Percentiles rank a stretch among this genome's conserved stretches.
phyloP scores from a whole-genome alignment of 2,888 invertebrate species.

The Clivina fossor region DNA sequence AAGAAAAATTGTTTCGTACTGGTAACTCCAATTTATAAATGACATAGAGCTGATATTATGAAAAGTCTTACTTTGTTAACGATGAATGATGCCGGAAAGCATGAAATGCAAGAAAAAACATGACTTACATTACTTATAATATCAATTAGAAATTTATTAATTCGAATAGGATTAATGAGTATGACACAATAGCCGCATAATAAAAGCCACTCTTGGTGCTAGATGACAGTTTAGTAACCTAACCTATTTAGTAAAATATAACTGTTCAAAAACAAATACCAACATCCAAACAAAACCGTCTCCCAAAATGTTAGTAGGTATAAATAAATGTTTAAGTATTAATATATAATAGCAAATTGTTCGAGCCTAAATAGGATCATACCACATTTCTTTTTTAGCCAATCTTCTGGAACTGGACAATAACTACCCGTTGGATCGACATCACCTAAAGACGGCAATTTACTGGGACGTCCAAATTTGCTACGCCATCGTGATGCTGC shows the following conservation, averaged over 20 bases:
- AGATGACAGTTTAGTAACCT: not conserved
- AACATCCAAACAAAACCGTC: constrained; percentile 5
- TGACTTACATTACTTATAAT: constrained; percentile 25
- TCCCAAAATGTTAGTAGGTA: not conserved
- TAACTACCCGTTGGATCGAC: constrained; percentile 85
- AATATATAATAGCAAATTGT: not conserved
- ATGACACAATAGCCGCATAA: no score
- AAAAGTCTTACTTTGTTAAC: constrained; percentile 26
- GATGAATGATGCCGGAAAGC: constrained; percentile 31
- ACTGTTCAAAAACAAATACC: no score
- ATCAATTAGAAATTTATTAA: no score
- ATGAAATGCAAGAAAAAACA: constrained; percentile 27
- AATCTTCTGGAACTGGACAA: constrained; percentile 83
- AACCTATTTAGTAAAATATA: not conserved
- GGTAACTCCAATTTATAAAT: constrained; percentile 1
- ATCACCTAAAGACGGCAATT: constrained; percentile 73
- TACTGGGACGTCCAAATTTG: constrained; percentile 78
- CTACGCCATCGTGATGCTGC: constrained; percentile 83
- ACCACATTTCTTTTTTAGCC: constrained; percentile 84
- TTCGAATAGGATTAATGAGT: no score
- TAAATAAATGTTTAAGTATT: not conserved
- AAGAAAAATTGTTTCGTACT: not conserved
- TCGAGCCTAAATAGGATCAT: constrained; percentile 46
- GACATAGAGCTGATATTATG: not conserved
- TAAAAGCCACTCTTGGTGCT: not conserved